Conservation (phyloP, 2,113 vertebrate genomes). For the Symphodus melops region DNA sequence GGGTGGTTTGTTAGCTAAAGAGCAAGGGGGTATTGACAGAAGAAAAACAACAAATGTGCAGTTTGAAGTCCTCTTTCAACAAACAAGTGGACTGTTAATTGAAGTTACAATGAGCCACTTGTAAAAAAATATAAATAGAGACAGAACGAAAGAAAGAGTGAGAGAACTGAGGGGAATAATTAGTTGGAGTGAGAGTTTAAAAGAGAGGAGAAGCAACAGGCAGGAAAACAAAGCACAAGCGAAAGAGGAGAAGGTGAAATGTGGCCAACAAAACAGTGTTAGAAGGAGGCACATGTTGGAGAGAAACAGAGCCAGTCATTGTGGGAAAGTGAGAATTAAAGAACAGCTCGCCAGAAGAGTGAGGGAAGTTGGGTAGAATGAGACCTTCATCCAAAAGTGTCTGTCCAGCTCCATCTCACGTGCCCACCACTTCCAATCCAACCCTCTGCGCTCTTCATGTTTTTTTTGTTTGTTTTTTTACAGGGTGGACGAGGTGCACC, state of each 20-base stretch:
- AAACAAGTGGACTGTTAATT: slow-evolving; percentile 41
- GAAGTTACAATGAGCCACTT: slow-evolving; percentile 26
- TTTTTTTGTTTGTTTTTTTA: no score
- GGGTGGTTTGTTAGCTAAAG: slow-evolving; percentile 39
- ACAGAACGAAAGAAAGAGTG: slow-evolving; percentile 1
- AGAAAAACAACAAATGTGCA: not conserved
- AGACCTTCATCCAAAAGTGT: not conserved
- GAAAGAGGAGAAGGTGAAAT: slow-evolving; percentile 10
- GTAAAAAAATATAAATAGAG: not conserved
- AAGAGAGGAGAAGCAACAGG: slow-evolving; percentile 12
- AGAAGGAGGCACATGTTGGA: not conserved
- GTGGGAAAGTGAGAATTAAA: slow-evolving; percentile 14
- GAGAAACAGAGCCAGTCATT: slow-evolving; percentile 11
- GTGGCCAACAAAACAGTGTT: not conserved
- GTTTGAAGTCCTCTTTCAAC: slow-evolving; percentile 26
- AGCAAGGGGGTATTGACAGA: slow-evolving; percentile 19
- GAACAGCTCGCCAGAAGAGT: slow-evolving; percentile 4
- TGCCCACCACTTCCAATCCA: not conserved
- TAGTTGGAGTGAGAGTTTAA: not conserved
- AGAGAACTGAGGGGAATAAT: slow-evolving; percentile 10
- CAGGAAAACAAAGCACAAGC: slow-evolving; percentile 10
- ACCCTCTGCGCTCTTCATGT: slow-evolving; percentile 3
- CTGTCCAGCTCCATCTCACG: slow-evolving; percentile 18
- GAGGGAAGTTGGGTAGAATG: not conserved
- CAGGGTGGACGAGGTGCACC: slow-evolving; percentile 55